These are phyloP conservation scores for Grus americana DNA, from an alignment of 2,113 vertebrate genomes.

Conservation along the genomic window DNA sequence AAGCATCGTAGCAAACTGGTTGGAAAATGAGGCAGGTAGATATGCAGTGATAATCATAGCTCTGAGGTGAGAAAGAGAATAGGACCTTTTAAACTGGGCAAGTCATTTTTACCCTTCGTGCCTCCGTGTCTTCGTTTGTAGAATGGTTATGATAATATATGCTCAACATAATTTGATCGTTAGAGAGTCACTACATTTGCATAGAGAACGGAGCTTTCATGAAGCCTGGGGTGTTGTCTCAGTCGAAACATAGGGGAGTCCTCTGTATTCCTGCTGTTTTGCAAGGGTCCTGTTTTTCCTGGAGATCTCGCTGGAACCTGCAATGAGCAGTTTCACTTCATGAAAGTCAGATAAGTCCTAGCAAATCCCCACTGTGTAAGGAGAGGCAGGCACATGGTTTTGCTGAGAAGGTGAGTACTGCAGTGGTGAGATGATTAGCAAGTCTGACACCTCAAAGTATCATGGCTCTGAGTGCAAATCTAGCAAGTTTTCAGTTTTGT, in stretches of 20 bases:
- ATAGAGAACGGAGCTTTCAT: not conserved
- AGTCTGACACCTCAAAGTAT: not conserved
- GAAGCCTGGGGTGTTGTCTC: not conserved
- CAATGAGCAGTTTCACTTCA: not conserved
- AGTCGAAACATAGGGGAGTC: fast-evolving
- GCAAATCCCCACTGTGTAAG: not conserved
- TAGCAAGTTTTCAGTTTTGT: constrained; percentile 1
- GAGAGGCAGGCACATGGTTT: not conserved
- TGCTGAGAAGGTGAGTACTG: not conserved
- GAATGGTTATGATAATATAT: not conserved
- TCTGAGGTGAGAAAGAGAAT: not conserved
- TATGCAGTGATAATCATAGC: not conserved
- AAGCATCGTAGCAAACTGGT: not conserved
- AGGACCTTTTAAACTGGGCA: not conserved
- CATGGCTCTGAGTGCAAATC: not conserved
- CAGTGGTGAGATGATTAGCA: not conserved
- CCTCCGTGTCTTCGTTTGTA: not conserved
- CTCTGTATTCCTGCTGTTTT: not conserved
- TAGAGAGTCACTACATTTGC: not conserved
- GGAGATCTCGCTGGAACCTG: not conserved
- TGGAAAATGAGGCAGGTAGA: not conserved
- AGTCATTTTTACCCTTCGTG: not conserved
- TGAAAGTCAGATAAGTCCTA: constrained; percentile 3
- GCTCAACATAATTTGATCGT: not conserved
- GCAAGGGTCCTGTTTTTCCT: not conserved